These are phyloP conservation scores for Siphonodentalium dalli DNA, from an alignment of 2,888 invertebrate species.

Conservation along the genomic window DNA sequence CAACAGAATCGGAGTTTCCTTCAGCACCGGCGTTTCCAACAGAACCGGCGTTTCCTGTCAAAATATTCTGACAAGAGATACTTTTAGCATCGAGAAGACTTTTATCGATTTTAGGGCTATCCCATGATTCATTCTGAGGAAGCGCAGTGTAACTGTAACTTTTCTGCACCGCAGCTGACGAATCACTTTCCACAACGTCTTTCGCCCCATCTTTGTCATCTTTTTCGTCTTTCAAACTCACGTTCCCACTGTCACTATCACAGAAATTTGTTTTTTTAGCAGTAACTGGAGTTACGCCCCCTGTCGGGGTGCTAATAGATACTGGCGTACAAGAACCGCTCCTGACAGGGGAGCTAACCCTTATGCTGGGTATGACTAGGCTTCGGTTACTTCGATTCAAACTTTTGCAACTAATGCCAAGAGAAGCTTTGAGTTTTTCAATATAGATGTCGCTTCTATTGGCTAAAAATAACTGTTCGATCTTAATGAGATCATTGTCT, in stretches of 20 bases:
- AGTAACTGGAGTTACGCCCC: conserved; percentile 12
- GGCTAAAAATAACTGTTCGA: conserved; percentile 44
- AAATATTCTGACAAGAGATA: too few species aligned
- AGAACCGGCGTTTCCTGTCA: too few species aligned
- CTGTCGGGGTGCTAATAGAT: conserved; percentile 1
- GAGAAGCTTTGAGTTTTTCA: conserved; percentile 45
- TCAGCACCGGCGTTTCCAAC: too few species aligned
- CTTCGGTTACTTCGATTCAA: conserved; percentile 49
- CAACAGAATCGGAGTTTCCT: too few species aligned
- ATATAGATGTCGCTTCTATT: conserved; percentile 49
- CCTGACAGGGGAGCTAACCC: conserved; percentile 37
- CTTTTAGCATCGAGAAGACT: too few species aligned
- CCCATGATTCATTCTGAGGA: conserved; percentile 38
- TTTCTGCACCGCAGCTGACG: conserved; percentile 27
- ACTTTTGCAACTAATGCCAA: conserved; percentile 51
- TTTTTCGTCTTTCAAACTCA: conserved; percentile 24
- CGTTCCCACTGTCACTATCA: conserved; percentile 16
- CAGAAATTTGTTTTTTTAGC: conserved; percentile 15
- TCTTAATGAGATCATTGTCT: conserved; percentile 58
- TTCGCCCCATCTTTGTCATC: too few species aligned
- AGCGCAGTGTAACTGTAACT: conserved; percentile 34
- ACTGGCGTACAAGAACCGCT: too few species aligned
- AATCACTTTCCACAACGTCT: conserved; percentile 34
- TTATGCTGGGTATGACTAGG: conserved; percentile 39
- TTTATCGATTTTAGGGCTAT: conserved; percentile 15